A percentile compares a stretch with the other conserved stretches of the same genome.
phyloP scores from a whole-genome alignment of 2,113 vertebrate genomes.

The Piaya cayana region DNA sequence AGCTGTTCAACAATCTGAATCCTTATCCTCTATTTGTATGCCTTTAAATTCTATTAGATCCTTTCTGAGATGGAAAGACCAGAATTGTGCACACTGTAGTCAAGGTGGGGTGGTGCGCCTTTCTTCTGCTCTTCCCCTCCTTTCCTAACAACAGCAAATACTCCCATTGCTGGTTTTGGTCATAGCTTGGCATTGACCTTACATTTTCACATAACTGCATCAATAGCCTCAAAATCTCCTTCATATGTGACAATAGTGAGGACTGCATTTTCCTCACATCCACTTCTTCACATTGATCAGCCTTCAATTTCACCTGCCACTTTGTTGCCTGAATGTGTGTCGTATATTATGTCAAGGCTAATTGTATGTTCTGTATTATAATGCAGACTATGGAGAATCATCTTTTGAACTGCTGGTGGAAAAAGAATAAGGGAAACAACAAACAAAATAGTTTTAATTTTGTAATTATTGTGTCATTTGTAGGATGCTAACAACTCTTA shows the following conservation, averaged over 20 bases:
- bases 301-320: background rate
- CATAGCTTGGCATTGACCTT: background rate
- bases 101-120: background rate
- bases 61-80: background rate
- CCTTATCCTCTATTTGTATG: background rate
- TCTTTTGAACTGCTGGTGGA: background rate
- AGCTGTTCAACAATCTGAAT: background rate
- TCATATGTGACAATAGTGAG: background rate
- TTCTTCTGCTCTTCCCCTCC: background rate
- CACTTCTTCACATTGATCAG: background rate
- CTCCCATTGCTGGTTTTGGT: background rate
- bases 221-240: background rate
- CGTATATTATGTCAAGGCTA: background rate
- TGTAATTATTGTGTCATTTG: background rate
- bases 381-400: background rate
- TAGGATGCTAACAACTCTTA: slow-evolving; percentile 59
- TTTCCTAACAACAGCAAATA: background rate
- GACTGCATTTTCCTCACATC: background rate
- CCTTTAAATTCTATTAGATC: background rate
- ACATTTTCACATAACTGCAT: background rate
- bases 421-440: background rate
- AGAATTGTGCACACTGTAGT: background rate
- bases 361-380: background rate
- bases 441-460: background rate
- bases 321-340: background rate